phyloP scores from a whole-genome alignment of 2,113 vertebrate genomes.

The Hippotragus niger region DNA sequence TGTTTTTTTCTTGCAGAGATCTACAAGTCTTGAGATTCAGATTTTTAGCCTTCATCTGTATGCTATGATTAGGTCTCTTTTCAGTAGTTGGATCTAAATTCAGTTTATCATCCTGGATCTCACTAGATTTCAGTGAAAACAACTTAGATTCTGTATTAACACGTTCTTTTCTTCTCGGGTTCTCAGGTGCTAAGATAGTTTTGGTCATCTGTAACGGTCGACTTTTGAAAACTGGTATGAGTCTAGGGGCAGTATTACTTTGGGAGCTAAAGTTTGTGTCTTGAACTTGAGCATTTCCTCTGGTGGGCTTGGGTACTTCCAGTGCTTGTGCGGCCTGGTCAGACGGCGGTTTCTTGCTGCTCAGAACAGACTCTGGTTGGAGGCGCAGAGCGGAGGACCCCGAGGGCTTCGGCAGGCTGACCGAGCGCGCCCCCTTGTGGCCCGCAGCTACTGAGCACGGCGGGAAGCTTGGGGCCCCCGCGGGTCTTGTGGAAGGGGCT shows the following conservation, averaged over 20 bases:
- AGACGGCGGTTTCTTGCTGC: background rate
- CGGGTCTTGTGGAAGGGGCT: slow-evolving; percentile 46
- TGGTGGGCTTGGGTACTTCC: background rate
- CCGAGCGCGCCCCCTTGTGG: slow-evolving; percentile 74
- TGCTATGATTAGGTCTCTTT: background rate
- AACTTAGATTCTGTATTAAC: slow-evolving; percentile 32
- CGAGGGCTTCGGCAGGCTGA: background rate
- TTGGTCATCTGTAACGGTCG: slow-evolving; percentile 67
- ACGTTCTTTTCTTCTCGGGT: slow-evolving; percentile 63
- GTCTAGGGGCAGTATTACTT: slow-evolving; percentile 60
- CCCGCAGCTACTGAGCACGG: background rate
- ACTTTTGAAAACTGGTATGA: slow-evolving; percentile 87
- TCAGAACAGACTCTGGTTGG: background rate
- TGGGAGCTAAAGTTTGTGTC: background rate
- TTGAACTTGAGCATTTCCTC: slow-evolving; percentile 1
- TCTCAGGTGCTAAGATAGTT: slow-evolving; percentile 58
- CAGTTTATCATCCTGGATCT: slow-evolving; percentile 39
- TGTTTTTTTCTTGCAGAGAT: slow-evolving; percentile 43
- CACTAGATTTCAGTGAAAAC: slow-evolving; percentile 1
- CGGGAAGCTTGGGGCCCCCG: background rate
- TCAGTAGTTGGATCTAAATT: background rate
- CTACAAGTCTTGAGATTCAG: background rate
- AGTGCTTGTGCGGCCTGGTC: background rate
- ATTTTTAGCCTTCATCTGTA: background rate
- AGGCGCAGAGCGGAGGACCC: accelerated